Evolutionary conservation across 2,113 vertebrate genomes (phyloP).

Genomic region (Coreoperca whiteheadi): DNA sequence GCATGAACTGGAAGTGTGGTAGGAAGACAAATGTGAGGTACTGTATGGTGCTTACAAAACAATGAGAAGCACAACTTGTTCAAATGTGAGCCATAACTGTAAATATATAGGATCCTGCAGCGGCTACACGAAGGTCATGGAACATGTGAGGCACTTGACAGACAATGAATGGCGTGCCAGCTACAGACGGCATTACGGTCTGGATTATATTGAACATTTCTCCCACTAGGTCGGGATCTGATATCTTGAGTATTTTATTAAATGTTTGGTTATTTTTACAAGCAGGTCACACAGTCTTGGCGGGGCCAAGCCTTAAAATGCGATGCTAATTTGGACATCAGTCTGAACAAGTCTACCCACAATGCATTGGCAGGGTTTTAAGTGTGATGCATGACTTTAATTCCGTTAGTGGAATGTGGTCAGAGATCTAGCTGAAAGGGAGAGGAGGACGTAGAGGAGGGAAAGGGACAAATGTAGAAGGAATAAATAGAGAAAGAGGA

Average conservation of each 20-base stretch:
- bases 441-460: slow-evolving; percentile 62
- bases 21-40: slow-evolving; percentile 49
- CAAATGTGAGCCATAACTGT: slow-evolving; percentile 44
- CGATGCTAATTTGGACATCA: slow-evolving; percentile 81
- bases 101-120: slow-evolving; percentile 46
- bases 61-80: slow-evolving; percentile 40
- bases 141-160: slow-evolving; percentile 33
- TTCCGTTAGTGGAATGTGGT: slow-evolving; percentile 83
- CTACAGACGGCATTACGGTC: not conserved
- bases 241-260: slow-evolving; percentile 49
- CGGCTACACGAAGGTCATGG: slow-evolving; percentile 43
- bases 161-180: slow-evolving; percentile 21
- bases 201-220: slow-evolving; percentile 32
- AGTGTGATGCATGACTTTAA: slow-evolving; percentile 85
- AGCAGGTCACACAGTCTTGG: slow-evolving; percentile 56
- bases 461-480: slow-evolving; percentile 66
- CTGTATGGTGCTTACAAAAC: slow-evolving; percentile 17
- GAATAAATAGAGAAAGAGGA: slow-evolving; percentile 62
- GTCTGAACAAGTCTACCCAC: slow-evolving; percentile 81
- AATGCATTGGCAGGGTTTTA: slow-evolving; percentile 81
- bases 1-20: slow-evolving; percentile 26
- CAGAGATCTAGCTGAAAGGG: slow-evolving; percentile 69
- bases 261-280: slow-evolving; percentile 62
- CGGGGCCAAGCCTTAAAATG: slow-evolving; percentile 55
- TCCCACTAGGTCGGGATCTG: slow-evolving; percentile 7